These are phyloP conservation scores for Ectemnius continuus DNA, from an alignment of 2,888 invertebrate species.

Conservation along the genomic window DNA sequence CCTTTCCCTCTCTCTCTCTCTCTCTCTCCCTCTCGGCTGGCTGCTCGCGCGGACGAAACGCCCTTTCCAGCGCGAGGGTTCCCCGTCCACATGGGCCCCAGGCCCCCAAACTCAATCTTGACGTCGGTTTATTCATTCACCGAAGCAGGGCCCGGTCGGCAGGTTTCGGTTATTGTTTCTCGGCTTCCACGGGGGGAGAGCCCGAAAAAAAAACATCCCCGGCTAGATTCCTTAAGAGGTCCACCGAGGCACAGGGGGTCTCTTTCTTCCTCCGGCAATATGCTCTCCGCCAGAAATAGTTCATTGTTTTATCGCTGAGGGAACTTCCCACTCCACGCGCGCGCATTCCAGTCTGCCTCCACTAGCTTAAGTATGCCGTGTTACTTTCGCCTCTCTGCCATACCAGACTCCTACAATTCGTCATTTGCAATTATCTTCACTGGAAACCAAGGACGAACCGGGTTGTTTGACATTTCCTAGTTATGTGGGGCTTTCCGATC, in stretches of 20 bases:
- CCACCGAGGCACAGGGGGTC: conserved; percentile 26
- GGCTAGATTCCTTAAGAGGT: conserved; percentile 17
- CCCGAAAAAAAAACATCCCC: conserved; percentile 27
- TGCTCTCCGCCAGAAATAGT: conserved; percentile 12
- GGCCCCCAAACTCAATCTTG: conserved; percentile 55
- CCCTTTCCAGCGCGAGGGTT: conserved; percentile 45
- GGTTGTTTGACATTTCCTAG: no score
- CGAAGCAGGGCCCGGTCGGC: conserved; percentile 47
- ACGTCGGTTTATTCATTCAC: conserved; percentile 61
- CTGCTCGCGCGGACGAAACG: conserved; percentile 50
- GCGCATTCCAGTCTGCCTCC: no score
- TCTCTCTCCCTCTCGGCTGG: conserved; percentile 21
- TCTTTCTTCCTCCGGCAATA: conserved; percentile 42
- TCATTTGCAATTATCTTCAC: no score
- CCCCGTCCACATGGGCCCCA: conserved; percentile 55
- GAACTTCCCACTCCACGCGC: not conserved
- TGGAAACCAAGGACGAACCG: no score
- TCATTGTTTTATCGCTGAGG: conserved; percentile 24
- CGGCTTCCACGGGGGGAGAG: conserved; percentile 38
- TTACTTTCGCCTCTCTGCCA: no score
- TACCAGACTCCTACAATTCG: no score
- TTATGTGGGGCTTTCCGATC: not conserved
- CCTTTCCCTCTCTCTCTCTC: conserved; percentile 35
- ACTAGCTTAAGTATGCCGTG: no score
- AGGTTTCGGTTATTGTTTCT: conserved; percentile 62